A percentile compares a stretch with the other conserved stretches of the same genome.
phyloP scores from a whole-genome alignment of 2,113 vertebrate species.

The Chaetorhynchus papuensis region DNA sequence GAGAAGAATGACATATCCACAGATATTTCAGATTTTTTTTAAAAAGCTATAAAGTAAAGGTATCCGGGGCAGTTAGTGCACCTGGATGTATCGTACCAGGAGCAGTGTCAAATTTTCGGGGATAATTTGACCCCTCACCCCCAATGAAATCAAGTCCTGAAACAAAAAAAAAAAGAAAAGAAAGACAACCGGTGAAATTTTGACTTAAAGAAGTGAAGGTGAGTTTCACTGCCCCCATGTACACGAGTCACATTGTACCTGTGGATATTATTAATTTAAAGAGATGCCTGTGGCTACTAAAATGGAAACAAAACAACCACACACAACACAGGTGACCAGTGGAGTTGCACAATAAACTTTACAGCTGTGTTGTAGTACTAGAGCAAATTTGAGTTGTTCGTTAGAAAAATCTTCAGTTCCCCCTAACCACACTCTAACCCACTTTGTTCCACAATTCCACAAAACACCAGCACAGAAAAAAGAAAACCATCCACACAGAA shows the following conservation, averaged over 20 bases:
- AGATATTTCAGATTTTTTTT: constrained; percentile 24
- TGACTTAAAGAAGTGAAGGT: constrained; percentile 17
- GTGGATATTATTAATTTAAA: constrained; percentile 63
- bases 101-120: constrained; percentile 90
- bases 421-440: not conserved
- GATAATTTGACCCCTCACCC: constrained; percentile 90
- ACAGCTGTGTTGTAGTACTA: not conserved
- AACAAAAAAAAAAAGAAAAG: constrained; percentile 66
- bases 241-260: constrained; percentile 54
- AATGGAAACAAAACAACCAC: not conserved
- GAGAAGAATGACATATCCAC: constrained; percentile 66
- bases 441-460: not conserved
- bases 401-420: not conserved
- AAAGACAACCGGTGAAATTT: constrained; percentile 71
- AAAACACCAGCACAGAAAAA: not conserved
- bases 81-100: constrained; percentile 86
- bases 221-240: not conserved
- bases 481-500: not conserved
- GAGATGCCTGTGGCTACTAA: not conserved
- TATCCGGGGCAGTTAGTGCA: constrained; percentile 73
- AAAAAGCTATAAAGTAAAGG: constrained; percentile 51
- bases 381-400: not conserved
- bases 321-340: not conserved
- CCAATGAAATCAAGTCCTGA: constrained; percentile 91
- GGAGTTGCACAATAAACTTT: not conserved